A percentile compares a stretch with the other conserved stretches of the same genome.
phyloP scores from a whole-genome alignment of 2,888 invertebrate genomes.

The Microplitis manilae region DNA sequence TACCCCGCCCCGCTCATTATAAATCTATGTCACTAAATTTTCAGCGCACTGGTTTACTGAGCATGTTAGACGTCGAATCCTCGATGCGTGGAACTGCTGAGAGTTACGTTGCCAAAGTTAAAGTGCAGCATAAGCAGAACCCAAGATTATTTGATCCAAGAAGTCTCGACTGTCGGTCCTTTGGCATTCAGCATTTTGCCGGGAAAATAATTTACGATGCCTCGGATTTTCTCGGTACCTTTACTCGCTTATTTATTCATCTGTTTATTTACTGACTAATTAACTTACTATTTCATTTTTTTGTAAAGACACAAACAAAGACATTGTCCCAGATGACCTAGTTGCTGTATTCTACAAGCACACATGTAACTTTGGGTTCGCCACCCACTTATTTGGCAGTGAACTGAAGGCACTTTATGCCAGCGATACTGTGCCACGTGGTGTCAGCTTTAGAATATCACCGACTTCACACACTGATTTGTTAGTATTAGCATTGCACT shows the following conservation, averaged over 20 bases:
- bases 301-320: conserved; percentile 86
- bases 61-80: conserved; percentile 93
- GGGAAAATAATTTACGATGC: conserved; percentile 91
- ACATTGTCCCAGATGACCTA: conserved; percentile 92
- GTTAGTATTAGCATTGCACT: conserved; percentile 54
- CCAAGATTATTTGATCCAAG: conserved; percentile 86
- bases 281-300: conserved; percentile 14
- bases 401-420: conserved; percentile 89
- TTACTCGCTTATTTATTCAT: conserved; percentile 16
- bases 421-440: conserved; percentile 82
- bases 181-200: conserved; percentile 93
- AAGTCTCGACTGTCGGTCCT: conserved; percentile 84
- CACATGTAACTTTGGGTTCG: conserved; percentile 96
- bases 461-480: conserved; percentile 90
- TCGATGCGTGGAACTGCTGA: conserved; percentile 87
- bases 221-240: conserved; percentile 82
- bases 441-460: conserved; percentile 89
- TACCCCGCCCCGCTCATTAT: background rate
- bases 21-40: conserved; percentile 10
- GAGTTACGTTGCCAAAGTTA: conserved; percentile 85
- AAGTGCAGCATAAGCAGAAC: conserved; percentile 87
- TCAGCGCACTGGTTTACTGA: conserved; percentile 88
- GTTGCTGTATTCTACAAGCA: conserved; percentile 94
- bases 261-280: background rate
- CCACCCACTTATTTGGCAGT: conserved; percentile 94